Percentiles rank a stretch among this genome's conserved stretches.
phyloP scores from a whole-genome alignment of 2,797 vertebrate genomes.

The Varecia variegata region DNA sequence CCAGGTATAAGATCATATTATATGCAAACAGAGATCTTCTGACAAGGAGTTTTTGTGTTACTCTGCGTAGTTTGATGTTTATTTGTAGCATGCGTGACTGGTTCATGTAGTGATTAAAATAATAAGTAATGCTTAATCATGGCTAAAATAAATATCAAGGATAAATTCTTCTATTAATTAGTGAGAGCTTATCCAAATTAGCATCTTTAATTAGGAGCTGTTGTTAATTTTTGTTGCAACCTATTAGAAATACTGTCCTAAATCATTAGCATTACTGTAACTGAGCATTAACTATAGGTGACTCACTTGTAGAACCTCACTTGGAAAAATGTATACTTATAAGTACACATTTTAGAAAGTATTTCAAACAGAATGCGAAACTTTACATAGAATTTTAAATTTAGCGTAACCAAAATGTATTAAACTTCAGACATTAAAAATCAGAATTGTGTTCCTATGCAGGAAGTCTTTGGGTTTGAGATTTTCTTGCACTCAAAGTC shows the following conservation, averaged over 20 bases:
- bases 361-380: not conserved
- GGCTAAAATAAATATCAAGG: conserved; percentile 65
- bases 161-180: conserved; percentile 77
- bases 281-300: not conserved
- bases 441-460: not conserved
- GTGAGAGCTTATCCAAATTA: conserved; percentile 66
- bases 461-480: not conserved
- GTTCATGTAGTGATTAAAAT: conserved; percentile 60
- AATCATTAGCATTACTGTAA: conserved; percentile 33
- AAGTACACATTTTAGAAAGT: not conserved
- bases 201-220: conserved; percentile 67
- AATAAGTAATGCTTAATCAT: conserved; percentile 60
- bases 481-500: not conserved
- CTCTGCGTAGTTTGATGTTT: conserved; percentile 26
- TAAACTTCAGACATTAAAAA: not conserved
- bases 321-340: not conserved
- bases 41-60: not conserved
- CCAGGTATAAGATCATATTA: no score
- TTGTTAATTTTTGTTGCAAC: conserved; percentile 60
- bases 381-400: not conserved
- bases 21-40: not conserved
- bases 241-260: conserved; percentile 39
- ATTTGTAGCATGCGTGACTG: conserved; percentile 55
- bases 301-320: not conserved
- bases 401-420: not conserved